phyloP scores from a whole-genome alignment of 2,797 vertebrate genomes.

The Calcarius lapponicus region DNA sequence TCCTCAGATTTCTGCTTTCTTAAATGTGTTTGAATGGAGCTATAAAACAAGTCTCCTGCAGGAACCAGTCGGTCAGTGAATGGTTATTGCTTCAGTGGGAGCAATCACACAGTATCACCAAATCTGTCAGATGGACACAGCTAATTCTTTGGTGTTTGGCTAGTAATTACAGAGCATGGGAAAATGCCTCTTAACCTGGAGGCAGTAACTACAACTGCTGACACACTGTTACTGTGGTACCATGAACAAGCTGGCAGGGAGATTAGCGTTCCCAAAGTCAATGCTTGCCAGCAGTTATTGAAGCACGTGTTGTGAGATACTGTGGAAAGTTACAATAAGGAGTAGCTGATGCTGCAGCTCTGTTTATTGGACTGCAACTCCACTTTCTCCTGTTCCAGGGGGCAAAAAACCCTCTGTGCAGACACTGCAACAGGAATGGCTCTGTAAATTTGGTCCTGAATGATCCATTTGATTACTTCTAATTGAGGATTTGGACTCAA shows the following conservation, averaged over 20 bases:
- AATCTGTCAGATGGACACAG: conserved; percentile 25
- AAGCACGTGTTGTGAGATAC: neutral
- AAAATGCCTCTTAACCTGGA: conserved; percentile 23
- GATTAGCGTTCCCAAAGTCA: conserved; percentile 19
- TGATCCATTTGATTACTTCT: neutral
- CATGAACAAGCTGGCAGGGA: neutral
- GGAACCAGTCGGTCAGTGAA: neutral
- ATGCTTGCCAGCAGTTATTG: conserved; percentile 5
- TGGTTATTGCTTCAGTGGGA: conserved; percentile 19
- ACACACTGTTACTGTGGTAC: neutral
- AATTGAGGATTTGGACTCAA: neutral
- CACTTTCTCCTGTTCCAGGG: neutral
- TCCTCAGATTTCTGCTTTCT: neutral
- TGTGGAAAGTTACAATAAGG: neutral
- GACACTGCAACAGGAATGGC: neutral
- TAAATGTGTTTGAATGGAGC: neutral
- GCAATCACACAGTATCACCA: conserved; percentile 32
- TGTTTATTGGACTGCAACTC: neutral
- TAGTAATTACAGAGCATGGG: conserved; percentile 46
- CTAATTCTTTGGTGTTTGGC: conserved; percentile 43
- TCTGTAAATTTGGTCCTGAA: neutral
- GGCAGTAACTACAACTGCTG: conserved; percentile 2
- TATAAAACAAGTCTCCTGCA: conserved; percentile 11
- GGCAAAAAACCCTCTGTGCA: neutral
- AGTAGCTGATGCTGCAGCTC: neutral